phyloP scores from a whole-genome alignment of 2,888 invertebrate species.

The Drosophila greeni region DNA sequence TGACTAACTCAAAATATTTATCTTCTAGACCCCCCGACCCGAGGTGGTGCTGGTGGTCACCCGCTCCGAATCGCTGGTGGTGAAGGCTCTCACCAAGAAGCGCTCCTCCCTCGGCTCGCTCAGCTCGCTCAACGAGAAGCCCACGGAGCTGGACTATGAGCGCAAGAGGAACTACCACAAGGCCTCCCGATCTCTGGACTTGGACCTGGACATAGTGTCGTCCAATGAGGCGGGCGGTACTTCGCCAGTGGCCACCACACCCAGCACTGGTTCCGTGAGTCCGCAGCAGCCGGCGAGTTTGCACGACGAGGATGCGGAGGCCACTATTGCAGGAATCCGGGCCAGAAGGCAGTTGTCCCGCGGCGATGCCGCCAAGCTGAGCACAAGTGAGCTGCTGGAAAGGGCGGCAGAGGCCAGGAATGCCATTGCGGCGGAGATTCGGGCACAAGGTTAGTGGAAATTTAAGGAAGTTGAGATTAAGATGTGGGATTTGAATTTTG shows the following conservation, averaged over 20 bases:
- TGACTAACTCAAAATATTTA: background rate
- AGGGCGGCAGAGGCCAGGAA: conserved; percentile 77
- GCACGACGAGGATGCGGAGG: conserved; percentile 64
- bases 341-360: conserved; percentile 76
- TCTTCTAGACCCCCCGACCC: conserved; percentile 85
- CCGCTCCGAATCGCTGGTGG: conserved; percentile 79
- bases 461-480: background rate
- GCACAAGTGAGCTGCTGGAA: conserved; percentile 77
- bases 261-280: conserved; percentile 69
- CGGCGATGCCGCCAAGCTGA: conserved; percentile 76
- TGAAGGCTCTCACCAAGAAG: conserved; percentile 77
- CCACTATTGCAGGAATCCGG: conserved; percentile 72
- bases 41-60: conserved; percentile 89
- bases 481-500: background rate
- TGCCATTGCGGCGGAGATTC: conserved; percentile 77
- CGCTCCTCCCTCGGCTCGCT: conserved; percentile 78
- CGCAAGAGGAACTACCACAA: conserved; percentile 78
- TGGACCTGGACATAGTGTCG: conserved; percentile 78
- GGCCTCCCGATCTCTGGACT: conserved; percentile 78
- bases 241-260: conserved; percentile 43
- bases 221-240: conserved; percentile 70
- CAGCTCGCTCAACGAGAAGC: conserved; percentile 78
- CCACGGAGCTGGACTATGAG: conserved; percentile 75
- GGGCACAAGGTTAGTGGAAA: conserved; percentile 73
- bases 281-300: conserved; percentile 66